Base-by-base conservation (phyloP, 2,113 vertebrate genomes). In the Notarius lentiginosus region DNA sequence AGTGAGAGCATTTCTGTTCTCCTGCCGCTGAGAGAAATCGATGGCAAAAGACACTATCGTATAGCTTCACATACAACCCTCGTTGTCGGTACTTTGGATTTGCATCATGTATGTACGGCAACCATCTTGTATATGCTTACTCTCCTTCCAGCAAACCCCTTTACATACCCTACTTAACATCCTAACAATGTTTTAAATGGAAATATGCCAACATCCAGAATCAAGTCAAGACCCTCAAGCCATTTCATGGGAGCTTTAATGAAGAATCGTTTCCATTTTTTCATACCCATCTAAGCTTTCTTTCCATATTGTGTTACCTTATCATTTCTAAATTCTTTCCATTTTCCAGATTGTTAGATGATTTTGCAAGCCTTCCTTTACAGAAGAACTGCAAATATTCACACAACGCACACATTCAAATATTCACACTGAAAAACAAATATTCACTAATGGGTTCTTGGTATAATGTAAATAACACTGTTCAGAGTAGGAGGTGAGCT, bases 401-500 rank as follows among this genome's bases (percentile, higher is more conserved):
- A 79, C 77, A 27, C 77, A 56, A 51, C 60, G 68, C 73, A 56
- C 20, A 79, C 56, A 30, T 41, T 24, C 61, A 65, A 73, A 82
- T 60, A 14, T 75, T 79, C 27, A 80, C 47, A 80, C 90, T 90
- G 89, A 87, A 88, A 84, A 53, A 85, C 85, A 80, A 73, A 77
- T 65, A 79, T 77, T 79, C 73, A 20, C 58, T 63, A 76, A 41
- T 61, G 84, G 73, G 22, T 65, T 73, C 30, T 34, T 27, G 56
- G 47, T 66, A 15, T 51, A 77, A 10, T 77, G 58, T 30, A 85
- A 77, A 79, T 60, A 79, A 24, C 56, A 51, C 15, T 47, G 5
- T 30, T 79, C 41, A 0, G 22, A 2, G 27, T 14, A 55, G 24
- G 41, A 79, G 9, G 27, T 49, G n/a, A 63, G 4, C n/a, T 34